phyloP scores from a whole-genome alignment of 2,888 invertebrate species.

The Clistopyga incitator region DNA sequence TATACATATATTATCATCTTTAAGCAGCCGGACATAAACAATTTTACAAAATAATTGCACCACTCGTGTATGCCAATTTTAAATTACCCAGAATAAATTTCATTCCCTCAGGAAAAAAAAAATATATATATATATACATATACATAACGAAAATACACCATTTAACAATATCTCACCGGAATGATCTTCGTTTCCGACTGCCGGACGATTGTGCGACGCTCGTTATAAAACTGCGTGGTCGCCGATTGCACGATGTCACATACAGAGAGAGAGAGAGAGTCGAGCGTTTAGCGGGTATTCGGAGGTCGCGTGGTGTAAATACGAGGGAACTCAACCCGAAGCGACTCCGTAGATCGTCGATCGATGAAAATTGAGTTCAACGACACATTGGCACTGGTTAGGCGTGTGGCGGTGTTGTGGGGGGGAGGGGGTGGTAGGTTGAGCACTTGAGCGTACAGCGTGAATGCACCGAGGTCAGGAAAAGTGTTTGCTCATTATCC shows the following conservation, averaged over 20 bases:
- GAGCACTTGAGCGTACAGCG: neutral
- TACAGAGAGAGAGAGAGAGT: no score
- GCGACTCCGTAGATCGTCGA: conserved; percentile 14
- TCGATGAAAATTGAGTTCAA: neutral
- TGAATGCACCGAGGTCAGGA: conserved; percentile 3
- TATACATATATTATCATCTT: neutral
- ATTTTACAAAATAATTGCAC: no score
- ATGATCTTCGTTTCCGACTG: conserved; percentile 48
- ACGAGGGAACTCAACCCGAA: neutral
- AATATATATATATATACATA: no score
- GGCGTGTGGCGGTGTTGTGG: no score
- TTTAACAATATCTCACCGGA: conserved; percentile 55
- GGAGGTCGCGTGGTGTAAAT: neutral
- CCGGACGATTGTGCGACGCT: conserved; percentile 11
- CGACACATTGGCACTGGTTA: conserved; percentile 8
- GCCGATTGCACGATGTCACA: neutral
- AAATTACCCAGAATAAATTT: neutral
- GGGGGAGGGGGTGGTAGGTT: no score
- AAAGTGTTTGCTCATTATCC: neutral
- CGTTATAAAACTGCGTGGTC: neutral
- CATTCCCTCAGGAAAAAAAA: no score
- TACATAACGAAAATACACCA: no score
- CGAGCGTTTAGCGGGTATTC: neutral
- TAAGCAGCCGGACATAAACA: no score
- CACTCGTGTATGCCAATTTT: no score